phyloP scores from a whole-genome alignment of 2,797 vertebrate genomes.

The Sitta carolinensis region DNA sequence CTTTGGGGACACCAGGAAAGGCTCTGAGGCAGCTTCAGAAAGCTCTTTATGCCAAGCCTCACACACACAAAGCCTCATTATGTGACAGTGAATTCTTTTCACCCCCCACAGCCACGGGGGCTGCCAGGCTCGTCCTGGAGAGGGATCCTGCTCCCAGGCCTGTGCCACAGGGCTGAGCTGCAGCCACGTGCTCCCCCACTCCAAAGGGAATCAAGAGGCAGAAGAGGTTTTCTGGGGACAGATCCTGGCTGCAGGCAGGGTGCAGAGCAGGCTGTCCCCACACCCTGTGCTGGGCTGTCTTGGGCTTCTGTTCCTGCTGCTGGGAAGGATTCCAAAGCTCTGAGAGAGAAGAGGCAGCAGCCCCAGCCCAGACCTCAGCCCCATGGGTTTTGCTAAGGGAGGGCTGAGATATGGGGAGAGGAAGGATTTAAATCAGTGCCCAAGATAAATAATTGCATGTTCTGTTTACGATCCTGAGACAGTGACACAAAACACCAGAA shows the following conservation, averaged over 20 bases:
- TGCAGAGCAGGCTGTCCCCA: background rate
- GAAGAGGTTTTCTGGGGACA: background rate
- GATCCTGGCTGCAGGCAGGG: background rate
- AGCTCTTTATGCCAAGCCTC: background rate
- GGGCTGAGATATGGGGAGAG: background rate
- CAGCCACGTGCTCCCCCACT: accelerated
- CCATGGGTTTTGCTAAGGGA: background rate
- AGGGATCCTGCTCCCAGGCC: background rate
- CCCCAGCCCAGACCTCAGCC: background rate
- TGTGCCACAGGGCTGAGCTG: background rate
- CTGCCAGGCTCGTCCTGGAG: background rate
- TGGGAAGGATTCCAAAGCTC: background rate
- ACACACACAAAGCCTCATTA: background rate
- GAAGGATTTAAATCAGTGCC: background rate
- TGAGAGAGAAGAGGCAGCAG: background rate
- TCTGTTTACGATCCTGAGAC: background rate
- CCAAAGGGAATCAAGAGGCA: background rate
- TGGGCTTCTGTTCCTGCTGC: background rate
- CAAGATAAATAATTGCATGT: background rate
- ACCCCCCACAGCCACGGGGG: accelerated
- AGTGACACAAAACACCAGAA: background rate
- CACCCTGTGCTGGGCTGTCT: background rate
- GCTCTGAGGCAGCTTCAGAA: background rate
- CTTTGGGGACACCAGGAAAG: background rate
- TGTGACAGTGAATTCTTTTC: background rate